These are phyloP conservation scores for Saturnia pavonia DNA, from an alignment of 2,888 invertebrate genomes.

Conservation along the genomic window DNA sequence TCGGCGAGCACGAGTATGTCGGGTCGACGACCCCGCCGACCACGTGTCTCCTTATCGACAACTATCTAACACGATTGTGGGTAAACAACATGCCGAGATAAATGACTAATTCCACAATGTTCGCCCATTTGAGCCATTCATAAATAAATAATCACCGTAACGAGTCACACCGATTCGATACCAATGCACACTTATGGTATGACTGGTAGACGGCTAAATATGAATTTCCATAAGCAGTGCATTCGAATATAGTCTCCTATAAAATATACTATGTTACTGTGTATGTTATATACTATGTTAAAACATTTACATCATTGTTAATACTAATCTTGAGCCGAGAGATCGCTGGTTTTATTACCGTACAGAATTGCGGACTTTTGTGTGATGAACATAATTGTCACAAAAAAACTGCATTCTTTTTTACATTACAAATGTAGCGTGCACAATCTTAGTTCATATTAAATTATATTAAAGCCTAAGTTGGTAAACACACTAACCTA, in stretches of 20 bases:
- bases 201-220: not conserved
- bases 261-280: not conserved
- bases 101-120: slow-evolving; percentile 79
- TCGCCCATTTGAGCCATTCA: slow-evolving; percentile 73
- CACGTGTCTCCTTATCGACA: slow-evolving; percentile 83
- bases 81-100: slow-evolving; percentile 80
- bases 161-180: slow-evolving; percentile 60
- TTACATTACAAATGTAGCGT: too few relatives aligned
- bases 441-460: too few relatives aligned
- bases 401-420: too few relatives aligned
- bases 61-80: slow-evolving; percentile 82
- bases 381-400: too few relatives aligned
- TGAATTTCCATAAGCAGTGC: not conserved
- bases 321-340: not conserved
- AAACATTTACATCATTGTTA: not conserved
- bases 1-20: slow-evolving; percentile 80
- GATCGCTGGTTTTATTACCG: too few relatives aligned
- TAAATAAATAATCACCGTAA: slow-evolving; percentile 73
- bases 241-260: not conserved
- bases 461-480: too few relatives aligned
- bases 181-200: slow-evolving; percentile 40
- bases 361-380: too few relatives aligned
- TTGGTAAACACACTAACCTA: too few relatives aligned
- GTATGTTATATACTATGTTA: too few relatives aligned
- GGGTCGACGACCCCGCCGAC: slow-evolving; percentile 78